Conservation (phyloP, 2,113 vertebrate genomes). For the Fulmarus glacialis region DNA sequence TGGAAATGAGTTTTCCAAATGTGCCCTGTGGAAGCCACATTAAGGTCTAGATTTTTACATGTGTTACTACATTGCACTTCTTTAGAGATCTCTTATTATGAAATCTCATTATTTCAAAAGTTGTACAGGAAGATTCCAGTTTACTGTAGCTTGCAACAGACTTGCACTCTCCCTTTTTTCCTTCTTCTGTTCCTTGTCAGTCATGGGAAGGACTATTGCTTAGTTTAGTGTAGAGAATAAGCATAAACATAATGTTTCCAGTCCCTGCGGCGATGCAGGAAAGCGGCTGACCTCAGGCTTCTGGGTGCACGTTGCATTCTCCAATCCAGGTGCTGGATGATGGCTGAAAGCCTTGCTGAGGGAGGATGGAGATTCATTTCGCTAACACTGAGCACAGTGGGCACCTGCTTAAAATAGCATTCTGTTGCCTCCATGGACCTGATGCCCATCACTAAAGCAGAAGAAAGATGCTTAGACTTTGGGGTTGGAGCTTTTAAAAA, state of each 20-base stretch:
- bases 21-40: background rate
- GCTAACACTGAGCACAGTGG: background rate
- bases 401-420: background rate
- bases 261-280: rapidly evolving
- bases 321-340: background rate
- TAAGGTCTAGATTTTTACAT: background rate
- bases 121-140: background rate
- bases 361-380: background rate
- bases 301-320: rapidly evolving
- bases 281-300: background rate
- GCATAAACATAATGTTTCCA: background rate
- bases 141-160: background rate
- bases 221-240: background rate
- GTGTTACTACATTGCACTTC: background rate
- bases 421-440: background rate
- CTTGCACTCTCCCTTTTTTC: background rate
- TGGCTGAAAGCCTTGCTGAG: background rate
- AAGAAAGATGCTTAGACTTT: background rate
- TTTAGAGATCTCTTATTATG: background rate
- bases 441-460: background rate
- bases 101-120: background rate
- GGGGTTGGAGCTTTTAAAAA: background rate
- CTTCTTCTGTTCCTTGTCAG: background rate
- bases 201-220: background rate
- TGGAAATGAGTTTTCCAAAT: background rate